A percentile compares a stretch with the other conserved stretches of the same genome.
Conservation (phyloP, 2,797 vertebrate genomes). For the Clarias pachynema region DNA sequence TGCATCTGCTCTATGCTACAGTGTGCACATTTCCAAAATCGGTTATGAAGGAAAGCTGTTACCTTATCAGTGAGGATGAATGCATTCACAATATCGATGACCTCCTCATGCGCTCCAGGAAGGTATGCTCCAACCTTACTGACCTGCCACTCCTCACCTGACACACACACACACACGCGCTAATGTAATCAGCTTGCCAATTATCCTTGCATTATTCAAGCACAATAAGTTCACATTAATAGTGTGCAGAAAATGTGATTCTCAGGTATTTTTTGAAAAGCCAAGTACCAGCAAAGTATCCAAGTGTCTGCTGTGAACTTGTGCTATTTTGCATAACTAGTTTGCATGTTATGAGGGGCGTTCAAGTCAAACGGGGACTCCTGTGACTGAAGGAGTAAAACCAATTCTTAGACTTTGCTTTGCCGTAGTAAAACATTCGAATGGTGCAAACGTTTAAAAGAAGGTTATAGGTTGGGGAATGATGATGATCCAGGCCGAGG, state of each 20-base stretch:
- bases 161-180: neutral
- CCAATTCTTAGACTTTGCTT: too few relatives aligned
- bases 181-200: neutral
- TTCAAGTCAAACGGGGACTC: too few relatives aligned
- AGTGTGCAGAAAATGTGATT: neutral
- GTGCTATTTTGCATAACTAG: neutral
- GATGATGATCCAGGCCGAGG: too few relatives aligned
- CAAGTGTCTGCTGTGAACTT: neutral
- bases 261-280: neutral
- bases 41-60: neutral
- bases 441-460: too few relatives aligned
- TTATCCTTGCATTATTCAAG: neutral
- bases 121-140: conserved; percentile 88
- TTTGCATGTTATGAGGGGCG: too few relatives aligned
- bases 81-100: conserved; percentile 84
- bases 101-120: conserved; percentile 87
- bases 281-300: neutral
- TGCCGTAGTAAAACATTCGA: too few relatives aligned
- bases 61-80: conserved; percentile 92
- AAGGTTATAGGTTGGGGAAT: too few relatives aligned
- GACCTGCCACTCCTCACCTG: conserved; percentile 93
- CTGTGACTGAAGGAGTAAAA: too few relatives aligned
- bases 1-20: too few relatives aligned
- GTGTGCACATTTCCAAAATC: too few relatives aligned
- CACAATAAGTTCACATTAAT: neutral